These are phyloP conservation scores for Danionella dracula DNA, from an alignment of 2,797 vertebrate genomes.

Conservation along the genomic window DNA sequence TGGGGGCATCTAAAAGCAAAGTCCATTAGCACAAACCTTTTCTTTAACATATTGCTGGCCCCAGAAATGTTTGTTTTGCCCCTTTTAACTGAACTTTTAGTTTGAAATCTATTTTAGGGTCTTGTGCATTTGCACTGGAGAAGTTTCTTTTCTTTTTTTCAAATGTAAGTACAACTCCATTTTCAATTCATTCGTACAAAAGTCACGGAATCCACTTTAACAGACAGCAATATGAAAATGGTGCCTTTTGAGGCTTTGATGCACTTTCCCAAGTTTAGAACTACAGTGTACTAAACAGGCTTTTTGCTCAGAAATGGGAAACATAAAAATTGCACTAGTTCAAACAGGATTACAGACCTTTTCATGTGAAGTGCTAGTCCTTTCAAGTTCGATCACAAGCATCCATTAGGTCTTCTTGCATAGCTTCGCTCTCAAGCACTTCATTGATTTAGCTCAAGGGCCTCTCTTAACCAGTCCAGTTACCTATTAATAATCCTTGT, in stretches of 20 bases:
- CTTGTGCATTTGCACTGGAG: not conserved
- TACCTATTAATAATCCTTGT: slow-evolving; percentile 41
- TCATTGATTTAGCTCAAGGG: slow-evolving; percentile 45
- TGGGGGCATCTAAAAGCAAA: slow-evolving; percentile 46
- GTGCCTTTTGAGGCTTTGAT: slow-evolving; percentile 1
- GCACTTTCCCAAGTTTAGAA: slow-evolving; percentile 21
- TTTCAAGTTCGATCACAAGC: slow-evolving; percentile 34
- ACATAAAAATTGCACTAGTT: slow-evolving; percentile 10
- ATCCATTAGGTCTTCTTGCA: slow-evolving; percentile 45
- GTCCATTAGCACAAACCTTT: slow-evolving; percentile 46
- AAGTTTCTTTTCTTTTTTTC: slow-evolving; percentile 11
- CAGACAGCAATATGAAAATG: slow-evolving; percentile 13
- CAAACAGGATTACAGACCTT: slow-evolving; percentile 24
- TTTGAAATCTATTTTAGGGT: slow-evolving; percentile 36
- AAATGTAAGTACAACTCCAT: slow-evolving; percentile 17
- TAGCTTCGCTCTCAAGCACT: slow-evolving; percentile 41
- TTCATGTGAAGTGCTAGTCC: slow-evolving; percentile 13
- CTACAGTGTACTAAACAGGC: not conserved
- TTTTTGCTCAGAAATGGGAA: slow-evolving; percentile 16
- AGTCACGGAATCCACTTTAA: slow-evolving; percentile 19
- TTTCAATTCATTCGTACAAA: slow-evolving; percentile 15
- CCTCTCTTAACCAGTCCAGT: slow-evolving; percentile 41
- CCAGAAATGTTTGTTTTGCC: slow-evolving; percentile 41
- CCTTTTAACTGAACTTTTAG: slow-evolving; percentile 38
- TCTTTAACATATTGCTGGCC: slow-evolving; percentile 41